A percentile compares a stretch with the other conserved stretches of the same genome.
These are phyloP conservation scores for Agriopis leucophaearia DNA, from an alignment of 2,888 invertebrate species.

Conservation along the genomic window DNA sequence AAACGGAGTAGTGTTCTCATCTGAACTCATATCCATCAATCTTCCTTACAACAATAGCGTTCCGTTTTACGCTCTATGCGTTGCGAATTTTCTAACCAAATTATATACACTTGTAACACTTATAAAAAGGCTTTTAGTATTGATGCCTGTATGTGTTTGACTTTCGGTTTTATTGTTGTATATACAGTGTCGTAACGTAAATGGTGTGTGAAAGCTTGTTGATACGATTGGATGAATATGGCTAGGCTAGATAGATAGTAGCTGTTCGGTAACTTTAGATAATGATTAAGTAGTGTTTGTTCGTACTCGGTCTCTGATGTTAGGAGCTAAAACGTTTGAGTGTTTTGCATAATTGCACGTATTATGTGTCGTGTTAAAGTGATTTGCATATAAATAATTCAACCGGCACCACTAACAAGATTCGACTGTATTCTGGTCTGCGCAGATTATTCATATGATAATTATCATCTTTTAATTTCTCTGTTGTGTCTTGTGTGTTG, in stretches of 20 bases:
- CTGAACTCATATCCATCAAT: slow-evolving; percentile 65
- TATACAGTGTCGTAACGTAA: slow-evolving; percentile 47
- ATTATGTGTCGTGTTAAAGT: background rate
- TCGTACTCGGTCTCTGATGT: background rate
- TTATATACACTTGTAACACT: slow-evolving; percentile 46
- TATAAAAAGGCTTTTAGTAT: slow-evolving; percentile 56
- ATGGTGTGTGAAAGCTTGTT: slow-evolving; percentile 40
- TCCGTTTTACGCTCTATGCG: slow-evolving; percentile 57
- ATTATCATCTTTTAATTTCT: background rate
- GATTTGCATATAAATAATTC: background rate
- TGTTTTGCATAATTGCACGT: slow-evolving; percentile 1
- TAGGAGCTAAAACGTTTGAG: background rate
- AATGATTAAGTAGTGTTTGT: slow-evolving; percentile 4
- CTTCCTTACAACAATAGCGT: slow-evolving; percentile 68
- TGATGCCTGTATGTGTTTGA: slow-evolving; percentile 55
- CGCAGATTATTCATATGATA: background rate
- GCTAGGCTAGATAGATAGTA: slow-evolving; percentile 13
- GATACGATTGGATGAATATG: slow-evolving; percentile 19
- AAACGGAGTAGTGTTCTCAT: slow-evolving; percentile 49
- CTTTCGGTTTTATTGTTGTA: slow-evolving; percentile 66
- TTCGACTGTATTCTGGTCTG: background rate
- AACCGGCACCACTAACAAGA: background rate
- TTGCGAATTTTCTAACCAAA: slow-evolving; percentile 62
- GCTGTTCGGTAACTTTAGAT: background rate
- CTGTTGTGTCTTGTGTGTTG: no score